phyloP scores from a whole-genome alignment of 2,113 vertebrate species.

The Orthochromis indermauri region DNA sequence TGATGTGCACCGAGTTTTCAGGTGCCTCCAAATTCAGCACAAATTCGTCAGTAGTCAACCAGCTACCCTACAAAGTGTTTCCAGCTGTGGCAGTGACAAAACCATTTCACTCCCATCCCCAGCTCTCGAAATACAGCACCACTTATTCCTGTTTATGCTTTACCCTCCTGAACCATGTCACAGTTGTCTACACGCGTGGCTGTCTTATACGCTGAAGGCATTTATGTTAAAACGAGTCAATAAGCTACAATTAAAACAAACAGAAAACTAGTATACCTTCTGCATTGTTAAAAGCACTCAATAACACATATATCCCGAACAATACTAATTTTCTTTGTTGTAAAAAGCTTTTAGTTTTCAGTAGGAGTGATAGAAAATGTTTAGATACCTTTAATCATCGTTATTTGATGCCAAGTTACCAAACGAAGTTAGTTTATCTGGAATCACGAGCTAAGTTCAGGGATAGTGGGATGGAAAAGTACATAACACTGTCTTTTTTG shows the following conservation, averaged over 20 bases:
- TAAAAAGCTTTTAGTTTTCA: neutral
- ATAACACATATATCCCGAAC: neutral
- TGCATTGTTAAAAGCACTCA: neutral
- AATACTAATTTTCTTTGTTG: neutral
- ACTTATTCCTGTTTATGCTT: neutral
- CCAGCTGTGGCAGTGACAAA: constrained; percentile 17
- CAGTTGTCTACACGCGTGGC: neutral
- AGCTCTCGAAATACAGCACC: neutral
- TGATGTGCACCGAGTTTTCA: neutral
- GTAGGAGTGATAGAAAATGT: neutral
- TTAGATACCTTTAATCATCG: neutral
- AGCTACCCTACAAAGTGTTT: neutral
- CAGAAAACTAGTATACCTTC: neutral
- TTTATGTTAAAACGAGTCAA: neutral
- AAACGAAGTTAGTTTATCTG: neutral
- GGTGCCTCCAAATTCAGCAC: neutral
- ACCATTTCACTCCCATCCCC: neutral
- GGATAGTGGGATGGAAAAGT: neutral
- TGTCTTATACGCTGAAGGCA: neutral
- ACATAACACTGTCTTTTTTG: constrained; percentile 1
- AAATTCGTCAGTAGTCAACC: constrained; percentile 9
- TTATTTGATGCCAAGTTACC: neutral
- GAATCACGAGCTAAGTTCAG: neutral
- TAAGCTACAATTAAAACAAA: neutral
- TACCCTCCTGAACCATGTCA: neutral